Evolutionary conservation across 2,888 invertebrate genomes (phyloP), one percentile per base, ranked within the genome.

Genomic region (Synergus japonicus): DNA sequence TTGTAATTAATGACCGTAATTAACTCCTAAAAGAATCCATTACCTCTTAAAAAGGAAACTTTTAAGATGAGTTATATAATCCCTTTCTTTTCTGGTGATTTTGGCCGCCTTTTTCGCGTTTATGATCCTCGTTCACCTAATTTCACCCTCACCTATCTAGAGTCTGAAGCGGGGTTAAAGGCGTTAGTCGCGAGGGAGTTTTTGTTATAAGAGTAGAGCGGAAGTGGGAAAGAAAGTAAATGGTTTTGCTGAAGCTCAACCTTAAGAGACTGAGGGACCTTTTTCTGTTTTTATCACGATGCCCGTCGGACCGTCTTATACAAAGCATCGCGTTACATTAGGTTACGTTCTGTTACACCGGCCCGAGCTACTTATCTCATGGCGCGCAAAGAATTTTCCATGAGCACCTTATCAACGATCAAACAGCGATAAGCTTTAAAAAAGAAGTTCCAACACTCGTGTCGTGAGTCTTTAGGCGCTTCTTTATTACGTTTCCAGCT

Each of bases 401-500:
- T 67, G 76, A 60, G 60, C 22, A 80, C 78, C 82, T 87, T 90
- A 89, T 89, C 88, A 86, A 66, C 82, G 84, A 88, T 87, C 84
- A 89, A 89, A 90, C 85, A 89, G 78, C 81, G 88, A 89, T 89
- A 88, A 88, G 82, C 49, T 79, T 46, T 22, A 12, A 46, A 46
- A 66, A 43, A 67, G 46, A 77, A 46, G 76, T 46, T 76, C 3
- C 37, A 65, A 73, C 73, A 9, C 9, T 9, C 8, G 2, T n/a
- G 41, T 12, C 22, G 10, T 18, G 2, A 67, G 44, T 10, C 18
- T 67, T 37, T 37, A 37, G n/a, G n/a, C n/a, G n/a, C n/a, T n/a
- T n/a, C n/a, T n/a, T n/a, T n/a, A n/a, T 54, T 54, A 49, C 8
- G n/a, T 54, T 54, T 12, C 8, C 2, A n/a, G n/a, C n/a, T 54